These are phyloP conservation scores for Fukomys damarensis DNA, from an alignment of 2,113 vertebrate species.

Conservation along the genomic window DNA sequence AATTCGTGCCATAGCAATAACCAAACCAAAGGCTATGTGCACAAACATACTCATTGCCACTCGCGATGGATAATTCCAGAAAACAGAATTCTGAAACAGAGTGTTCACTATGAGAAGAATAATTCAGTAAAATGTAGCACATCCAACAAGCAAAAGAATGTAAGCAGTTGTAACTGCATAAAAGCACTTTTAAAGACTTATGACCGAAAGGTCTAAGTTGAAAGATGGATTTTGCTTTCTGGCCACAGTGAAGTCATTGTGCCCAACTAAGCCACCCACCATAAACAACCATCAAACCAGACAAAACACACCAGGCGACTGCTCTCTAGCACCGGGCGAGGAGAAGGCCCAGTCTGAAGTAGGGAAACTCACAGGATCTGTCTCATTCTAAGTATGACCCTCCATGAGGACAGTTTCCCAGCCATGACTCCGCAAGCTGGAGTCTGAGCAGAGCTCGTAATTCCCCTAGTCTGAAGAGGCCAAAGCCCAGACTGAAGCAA, in stretches of 20 bases:
- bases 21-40: background rate
- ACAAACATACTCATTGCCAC: background rate
- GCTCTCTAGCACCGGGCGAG: too few species aligned
- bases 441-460: background rate
- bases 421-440: background rate
- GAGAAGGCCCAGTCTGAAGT: background rate
- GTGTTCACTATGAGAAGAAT: background rate
- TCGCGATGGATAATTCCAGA: background rate
- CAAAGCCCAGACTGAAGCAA: background rate
- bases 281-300: background rate
- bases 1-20: background rate
- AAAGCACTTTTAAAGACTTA: constrained; percentile 26
- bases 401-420: background rate
- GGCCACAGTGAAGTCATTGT: background rate
- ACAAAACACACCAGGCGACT: background rate
- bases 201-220: background rate
- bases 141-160: background rate
- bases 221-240: constrained; percentile 34
- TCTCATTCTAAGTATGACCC: too few species aligned
- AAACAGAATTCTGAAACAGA: background rate
- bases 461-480: background rate
- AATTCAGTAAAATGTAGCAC: background rate
- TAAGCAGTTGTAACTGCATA: background rate
- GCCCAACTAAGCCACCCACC: background rate
- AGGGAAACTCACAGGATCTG: background rate